phyloP scores from a whole-genome alignment of 2,113 vertebrate species.

The Elachura formosa region DNA sequence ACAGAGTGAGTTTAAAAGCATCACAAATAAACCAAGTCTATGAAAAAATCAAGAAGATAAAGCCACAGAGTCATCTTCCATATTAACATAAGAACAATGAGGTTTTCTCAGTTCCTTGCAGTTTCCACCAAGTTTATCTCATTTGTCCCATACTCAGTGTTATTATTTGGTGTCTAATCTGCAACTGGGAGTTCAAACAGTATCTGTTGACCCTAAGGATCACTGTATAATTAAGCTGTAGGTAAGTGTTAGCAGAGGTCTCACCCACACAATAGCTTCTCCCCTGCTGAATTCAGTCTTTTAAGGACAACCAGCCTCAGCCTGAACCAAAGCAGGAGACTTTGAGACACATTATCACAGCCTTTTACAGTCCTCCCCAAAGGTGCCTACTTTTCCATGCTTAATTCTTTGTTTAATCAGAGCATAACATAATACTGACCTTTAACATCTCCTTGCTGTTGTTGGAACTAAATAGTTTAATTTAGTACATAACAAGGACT shows the following conservation, averaged over 20 bases:
- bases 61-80: not conserved
- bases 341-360: not conserved
- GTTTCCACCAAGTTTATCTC: not conserved
- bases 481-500: not conserved
- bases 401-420: slow-evolving; percentile 19
- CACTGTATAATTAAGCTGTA: not conserved
- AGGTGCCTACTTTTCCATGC: not conserved
- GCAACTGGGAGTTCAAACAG: not conserved
- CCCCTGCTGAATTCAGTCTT: not conserved
- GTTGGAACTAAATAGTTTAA: not conserved
- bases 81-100: not conserved
- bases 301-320: not conserved
- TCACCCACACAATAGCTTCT: not conserved
- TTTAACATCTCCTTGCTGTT: not conserved
- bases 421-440: not conserved
- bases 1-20: not conserved
- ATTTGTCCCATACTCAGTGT: not conserved
- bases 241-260: not conserved
- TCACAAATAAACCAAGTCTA: not conserved
- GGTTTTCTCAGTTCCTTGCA: not conserved
- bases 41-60: not conserved
- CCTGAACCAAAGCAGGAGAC: not conserved
- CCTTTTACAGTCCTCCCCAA: not conserved
- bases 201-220: not conserved
- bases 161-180: not conserved